phyloP scores from a whole-genome alignment of 2,113 vertebrate genomes.

The Plotosus lineatus region DNA sequence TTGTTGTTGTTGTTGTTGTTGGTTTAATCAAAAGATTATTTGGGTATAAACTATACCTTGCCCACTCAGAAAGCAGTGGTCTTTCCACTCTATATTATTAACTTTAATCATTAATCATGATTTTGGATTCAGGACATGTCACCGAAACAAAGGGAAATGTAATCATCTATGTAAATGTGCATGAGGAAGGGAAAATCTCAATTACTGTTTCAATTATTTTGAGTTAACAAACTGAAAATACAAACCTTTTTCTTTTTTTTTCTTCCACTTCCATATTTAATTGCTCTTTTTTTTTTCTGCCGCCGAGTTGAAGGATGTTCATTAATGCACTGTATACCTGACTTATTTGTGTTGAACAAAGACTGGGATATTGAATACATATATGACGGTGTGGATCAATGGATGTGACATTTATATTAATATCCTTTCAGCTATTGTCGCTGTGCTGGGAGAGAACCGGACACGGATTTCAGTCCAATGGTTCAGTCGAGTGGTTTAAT shows the following conservation, averaged over 20 bases:
- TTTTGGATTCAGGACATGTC: slow-evolving; percentile 39
- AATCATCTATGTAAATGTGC: slow-evolving; percentile 33
- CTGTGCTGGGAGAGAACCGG: background rate
- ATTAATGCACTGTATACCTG: background rate
- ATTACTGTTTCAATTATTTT: slow-evolving; percentile 41
- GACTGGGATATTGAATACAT: slow-evolving; percentile 30
- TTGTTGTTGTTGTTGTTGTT: too few relatives aligned
- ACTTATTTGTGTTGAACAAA: slow-evolving; percentile 23
- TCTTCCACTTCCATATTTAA: slow-evolving; percentile 1
- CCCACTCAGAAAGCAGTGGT: background rate
- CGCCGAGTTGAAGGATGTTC: slow-evolving; percentile 1
- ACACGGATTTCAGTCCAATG: background rate
- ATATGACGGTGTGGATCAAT: background rate
- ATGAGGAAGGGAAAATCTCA: slow-evolving; percentile 5
- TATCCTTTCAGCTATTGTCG: slow-evolving; percentile 18
- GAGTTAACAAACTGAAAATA: slow-evolving; percentile 37
- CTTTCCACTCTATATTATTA: slow-evolving; percentile 6
- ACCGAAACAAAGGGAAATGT: slow-evolving; percentile 20
- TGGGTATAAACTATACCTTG: too few relatives aligned
- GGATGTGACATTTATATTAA: slow-evolving; percentile 24
- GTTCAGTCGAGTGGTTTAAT: too few relatives aligned
- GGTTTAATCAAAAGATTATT: too few relatives aligned
- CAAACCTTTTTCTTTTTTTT: background rate
- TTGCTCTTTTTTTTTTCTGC: slow-evolving; percentile 10
- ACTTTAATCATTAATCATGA: slow-evolving; percentile 34